Evolutionary conservation across 2,113 vertebrate genomes (phyloP), one percentile per base, ranked within the genome.

Genomic region (Thalassoma bifasciatum): DNA sequence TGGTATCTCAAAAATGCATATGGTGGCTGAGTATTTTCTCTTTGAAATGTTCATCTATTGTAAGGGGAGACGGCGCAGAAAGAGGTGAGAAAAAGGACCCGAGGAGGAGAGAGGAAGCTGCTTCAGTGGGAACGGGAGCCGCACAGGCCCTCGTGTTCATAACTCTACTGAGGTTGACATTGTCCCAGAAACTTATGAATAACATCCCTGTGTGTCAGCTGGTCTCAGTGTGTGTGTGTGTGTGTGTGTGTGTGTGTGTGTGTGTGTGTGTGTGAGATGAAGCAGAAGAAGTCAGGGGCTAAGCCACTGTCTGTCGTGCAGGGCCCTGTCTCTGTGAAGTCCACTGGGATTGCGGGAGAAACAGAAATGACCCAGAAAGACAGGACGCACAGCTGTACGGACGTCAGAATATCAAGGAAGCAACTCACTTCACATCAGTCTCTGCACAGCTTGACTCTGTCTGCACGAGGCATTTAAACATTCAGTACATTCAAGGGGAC

Each of bases 301-400:
- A 77, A 66, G 84, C 86, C 73, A 69, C 82, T 85, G 84, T 85
- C 77, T 88, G 50, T 83, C 61, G 63, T 83, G 75, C 80, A 36
- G 71, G 77, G 66, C 78, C 30, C 60, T 79, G 59, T 77, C 84
- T 78, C 59, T 68, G 61, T 53, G 16, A 65, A 66, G 86, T 91
- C 91, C 81, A 46, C 79, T 30, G 87, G 87, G 91, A 88, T 65
- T 52, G 57, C 5, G 26, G 84, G 75, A 3, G 58, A 86, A 87
- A 80, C 79, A 81, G 79, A 89, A 91, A 89, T 89, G 88, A 91
- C 88, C 89, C 88, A 92, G 87, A 92, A 90, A 91, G 88, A 71
- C 79, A 80, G 87, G 87, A 87, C 88, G 59, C 83, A 71, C 88
- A 88, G 72, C 86, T 89, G 87, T 66, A 73, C 71, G 67, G 72